These are phyloP conservation scores for Chiloscyllium plagiosum DNA, from an alignment of 2,113 vertebrate genomes.

Conservation along the genomic window DNA sequence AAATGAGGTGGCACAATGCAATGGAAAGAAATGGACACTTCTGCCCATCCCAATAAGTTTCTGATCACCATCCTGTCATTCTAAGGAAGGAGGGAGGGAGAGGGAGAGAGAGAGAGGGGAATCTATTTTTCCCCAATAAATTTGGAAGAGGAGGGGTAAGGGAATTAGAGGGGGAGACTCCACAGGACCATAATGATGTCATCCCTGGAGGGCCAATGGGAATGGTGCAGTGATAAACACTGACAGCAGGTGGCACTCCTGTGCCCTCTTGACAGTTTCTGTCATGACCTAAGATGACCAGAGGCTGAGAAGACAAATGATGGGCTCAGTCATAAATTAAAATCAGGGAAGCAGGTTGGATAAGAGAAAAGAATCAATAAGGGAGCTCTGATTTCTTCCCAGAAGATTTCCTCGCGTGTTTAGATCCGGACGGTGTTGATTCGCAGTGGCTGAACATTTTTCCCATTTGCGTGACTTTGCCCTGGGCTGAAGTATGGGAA, in stretches of 20 bases:
- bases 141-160: not conserved
- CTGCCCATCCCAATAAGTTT: not conserved
- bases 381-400: not conserved
- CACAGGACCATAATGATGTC: not conserved
- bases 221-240: not conserved
- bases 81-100: not conserved
- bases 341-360: too few species aligned
- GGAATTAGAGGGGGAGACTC: not conserved
- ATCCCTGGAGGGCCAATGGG: not conserved
- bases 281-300: not conserved
- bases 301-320: not conserved
- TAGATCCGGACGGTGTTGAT: conserved; percentile 94
- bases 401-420: conserved; percentile 2
- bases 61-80: not conserved
- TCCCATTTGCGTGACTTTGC: conserved; percentile 94
- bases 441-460: conserved; percentile 88
- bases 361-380: not conserved
- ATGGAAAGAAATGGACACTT: not conserved
- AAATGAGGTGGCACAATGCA: conserved; percentile 1
- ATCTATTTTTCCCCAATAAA: not conserved
- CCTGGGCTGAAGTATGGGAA: conserved; percentile 94
- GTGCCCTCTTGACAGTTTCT: not conserved
- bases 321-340: not conserved
- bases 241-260: not conserved
- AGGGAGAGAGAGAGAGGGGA: not conserved